These are phyloP conservation scores for Hirudo medicinalis DNA, from an alignment of 1,140 invertebrate genomes.

Conservation along the genomic window DNA sequence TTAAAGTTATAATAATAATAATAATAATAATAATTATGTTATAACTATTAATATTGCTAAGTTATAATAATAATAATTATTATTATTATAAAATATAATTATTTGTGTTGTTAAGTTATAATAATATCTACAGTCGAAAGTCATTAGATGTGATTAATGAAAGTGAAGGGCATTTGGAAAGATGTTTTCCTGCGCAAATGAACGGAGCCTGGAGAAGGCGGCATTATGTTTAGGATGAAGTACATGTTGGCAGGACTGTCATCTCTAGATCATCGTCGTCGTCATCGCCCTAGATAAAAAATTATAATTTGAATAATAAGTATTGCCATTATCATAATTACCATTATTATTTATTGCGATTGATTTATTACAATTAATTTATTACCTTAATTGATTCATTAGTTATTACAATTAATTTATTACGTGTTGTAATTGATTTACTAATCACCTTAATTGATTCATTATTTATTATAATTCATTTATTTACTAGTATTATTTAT, in stretches of 20 bases:
- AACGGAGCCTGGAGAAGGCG: not conserved
- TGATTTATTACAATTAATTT: too few relatives aligned
- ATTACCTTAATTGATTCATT: too few relatives aligned
- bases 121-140: not conserved
- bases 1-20: conserved; percentile 3
- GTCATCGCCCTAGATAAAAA: not conserved
- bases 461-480: too few relatives aligned
- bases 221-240: not conserved
- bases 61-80: too few relatives aligned
- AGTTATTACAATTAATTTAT: too few relatives aligned
- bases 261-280: not conserved
- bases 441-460: not conserved
- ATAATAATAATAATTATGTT: conserved; percentile 3
- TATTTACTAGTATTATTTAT: too few relatives aligned
- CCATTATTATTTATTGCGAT: too few relatives aligned
- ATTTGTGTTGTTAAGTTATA: not conserved
- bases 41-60: too few relatives aligned
- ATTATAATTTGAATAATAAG: conserved; percentile 3
- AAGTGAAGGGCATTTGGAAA: not conserved
- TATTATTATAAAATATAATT: too few relatives aligned
- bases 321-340: not conserved
- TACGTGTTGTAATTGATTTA: too few relatives aligned
- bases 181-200: not conserved
- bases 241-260: not conserved
- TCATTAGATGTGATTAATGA: not conserved